These are phyloP conservation scores for Eulithis testata DNA, from an alignment of 2,888 invertebrate species.

Conservation along the genomic window DNA sequence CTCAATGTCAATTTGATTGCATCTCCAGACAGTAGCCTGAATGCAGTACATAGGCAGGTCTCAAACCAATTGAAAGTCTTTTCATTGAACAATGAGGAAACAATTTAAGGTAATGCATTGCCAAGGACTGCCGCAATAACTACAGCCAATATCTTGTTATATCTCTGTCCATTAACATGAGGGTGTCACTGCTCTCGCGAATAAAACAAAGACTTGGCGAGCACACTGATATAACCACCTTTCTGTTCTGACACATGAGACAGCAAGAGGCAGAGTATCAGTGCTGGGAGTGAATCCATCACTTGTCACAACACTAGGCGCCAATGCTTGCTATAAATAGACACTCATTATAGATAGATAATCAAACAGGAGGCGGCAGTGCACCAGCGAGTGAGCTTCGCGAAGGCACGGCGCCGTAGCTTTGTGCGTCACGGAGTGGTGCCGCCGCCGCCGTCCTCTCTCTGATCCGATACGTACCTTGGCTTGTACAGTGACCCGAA, in stretches of 20 bases:
- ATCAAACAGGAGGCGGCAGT: conserved; percentile 37
- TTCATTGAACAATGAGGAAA: conserved; percentile 32
- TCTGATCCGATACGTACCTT: conserved; percentile 64
- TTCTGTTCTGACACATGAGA: conserved; percentile 22
- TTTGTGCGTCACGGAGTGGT: conserved; percentile 16
- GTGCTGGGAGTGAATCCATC: conserved; percentile 43
- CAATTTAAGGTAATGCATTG: conserved; percentile 30
- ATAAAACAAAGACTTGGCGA: conserved; percentile 23
- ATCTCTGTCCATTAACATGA: conserved; percentile 27
- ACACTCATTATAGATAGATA: conserved; percentile 50
- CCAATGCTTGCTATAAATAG: conserved; percentile 48
- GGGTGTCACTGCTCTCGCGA: conserved; percentile 16
- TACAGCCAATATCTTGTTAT: conserved; percentile 6
- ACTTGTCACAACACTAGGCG: conserved; percentile 48
- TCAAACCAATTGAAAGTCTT: conserved; percentile 30
- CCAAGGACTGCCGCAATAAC: conserved; percentile 31
- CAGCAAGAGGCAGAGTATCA: conserved; percentile 25
- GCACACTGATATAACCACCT: conserved; percentile 28
- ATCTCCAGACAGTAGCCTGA: conserved; percentile 15
- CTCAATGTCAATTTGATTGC: conserved; percentile 12
- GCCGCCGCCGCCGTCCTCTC: conserved; percentile 43
- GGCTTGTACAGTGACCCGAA: conserved; percentile 74
- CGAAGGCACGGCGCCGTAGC: not conserved
- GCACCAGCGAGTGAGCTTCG: conserved; percentile 4
- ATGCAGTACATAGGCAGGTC: conserved; percentile 11